These are phyloP conservation scores for Erpetoichthys calabaricus DNA, from an alignment of 2,797 vertebrate genomes.

Conservation along the genomic window DNA sequence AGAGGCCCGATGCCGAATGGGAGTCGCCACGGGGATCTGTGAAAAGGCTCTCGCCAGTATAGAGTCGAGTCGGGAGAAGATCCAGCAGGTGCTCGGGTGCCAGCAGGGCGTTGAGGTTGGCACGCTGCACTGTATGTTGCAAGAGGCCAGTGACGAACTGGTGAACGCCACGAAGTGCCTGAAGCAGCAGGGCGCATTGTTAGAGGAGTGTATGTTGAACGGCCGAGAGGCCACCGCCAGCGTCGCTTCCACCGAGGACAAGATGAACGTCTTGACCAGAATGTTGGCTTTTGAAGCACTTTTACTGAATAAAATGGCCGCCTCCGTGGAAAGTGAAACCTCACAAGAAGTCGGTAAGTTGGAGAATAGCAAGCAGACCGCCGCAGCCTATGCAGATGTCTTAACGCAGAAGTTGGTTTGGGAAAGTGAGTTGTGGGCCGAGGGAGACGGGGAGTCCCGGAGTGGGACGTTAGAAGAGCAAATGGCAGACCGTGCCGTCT, in stretches of 20 bases:
- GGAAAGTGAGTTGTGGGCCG: slow-evolving; percentile 67
- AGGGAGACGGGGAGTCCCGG: slow-evolving; percentile 17
- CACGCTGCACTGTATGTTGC: slow-evolving; percentile 38
- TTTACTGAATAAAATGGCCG: slow-evolving; percentile 74
- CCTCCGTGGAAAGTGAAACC: slow-evolving; percentile 67
- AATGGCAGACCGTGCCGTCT: slow-evolving; percentile 24
- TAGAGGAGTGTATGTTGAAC: slow-evolving; percentile 25
- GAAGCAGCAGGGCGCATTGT: slow-evolving; percentile 30
- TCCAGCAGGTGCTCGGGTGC: slow-evolving; percentile 47
- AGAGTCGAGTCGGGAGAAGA: slow-evolving; percentile 63
- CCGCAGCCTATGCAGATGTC: slow-evolving; percentile 51
- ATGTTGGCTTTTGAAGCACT: slow-evolving; percentile 73
- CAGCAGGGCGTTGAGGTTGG: slow-evolving; percentile 30
- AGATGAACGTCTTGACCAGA: slow-evolving; percentile 59
- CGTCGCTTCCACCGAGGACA: slow-evolving; percentile 36
- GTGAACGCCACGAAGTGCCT: slow-evolving; percentile 45
- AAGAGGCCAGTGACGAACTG: slow-evolving; percentile 46
- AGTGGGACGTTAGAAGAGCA: slow-evolving; percentile 23
- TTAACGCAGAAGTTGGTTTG: slow-evolving; percentile 74
- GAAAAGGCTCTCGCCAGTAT: slow-evolving; percentile 63
- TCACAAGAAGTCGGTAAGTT: slow-evolving; percentile 50
- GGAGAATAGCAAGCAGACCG: slow-evolving; percentile 41
- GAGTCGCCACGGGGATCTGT: slow-evolving; percentile 48
- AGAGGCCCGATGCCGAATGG: slow-evolving; percentile 37
- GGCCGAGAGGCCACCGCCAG: slow-evolving; percentile 16